These are phyloP conservation scores for Connochaetes taurinus DNA, from an alignment of 2,113 vertebrate genomes.

Conservation along the genomic window DNA sequence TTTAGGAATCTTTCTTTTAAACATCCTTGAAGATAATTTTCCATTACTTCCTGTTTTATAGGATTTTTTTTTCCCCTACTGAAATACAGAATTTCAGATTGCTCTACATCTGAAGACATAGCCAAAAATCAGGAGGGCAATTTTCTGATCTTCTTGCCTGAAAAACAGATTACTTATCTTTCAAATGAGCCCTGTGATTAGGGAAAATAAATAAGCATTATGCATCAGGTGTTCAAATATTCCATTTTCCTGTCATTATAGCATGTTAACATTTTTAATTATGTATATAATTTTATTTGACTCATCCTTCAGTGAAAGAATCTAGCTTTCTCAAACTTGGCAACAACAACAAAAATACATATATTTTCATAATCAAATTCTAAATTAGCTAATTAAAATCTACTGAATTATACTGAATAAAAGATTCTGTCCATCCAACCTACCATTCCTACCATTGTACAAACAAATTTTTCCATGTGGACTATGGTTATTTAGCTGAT, in stretches of 20 bases:
- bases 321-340: neutral
- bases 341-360: neutral
- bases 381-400: constrained; percentile 23
- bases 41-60: neutral
- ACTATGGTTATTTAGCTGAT: neutral
- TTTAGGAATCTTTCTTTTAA: neutral
- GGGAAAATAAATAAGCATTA: constrained; percentile 33
- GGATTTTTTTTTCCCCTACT: neutral
- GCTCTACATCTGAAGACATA: neutral
- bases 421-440: neutral
- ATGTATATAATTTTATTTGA: constrained; percentile 9
- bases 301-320: neutral
- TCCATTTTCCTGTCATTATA: constrained; percentile 23
- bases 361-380: neutral
- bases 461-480: neutral
- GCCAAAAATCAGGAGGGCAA: neutral
- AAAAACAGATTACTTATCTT: constrained; percentile 21
- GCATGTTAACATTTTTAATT: constrained; percentile 21
- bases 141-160: neutral
- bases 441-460: neutral
- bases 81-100: neutral
- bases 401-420: neutral
- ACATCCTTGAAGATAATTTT: neutral
- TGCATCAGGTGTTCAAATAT: neutral
- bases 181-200: constrained; percentile 28